Evolutionary conservation across 1,140 invertebrate genomes (phyloP).

Genomic region (Ptiloglossa arizonensis): DNA sequence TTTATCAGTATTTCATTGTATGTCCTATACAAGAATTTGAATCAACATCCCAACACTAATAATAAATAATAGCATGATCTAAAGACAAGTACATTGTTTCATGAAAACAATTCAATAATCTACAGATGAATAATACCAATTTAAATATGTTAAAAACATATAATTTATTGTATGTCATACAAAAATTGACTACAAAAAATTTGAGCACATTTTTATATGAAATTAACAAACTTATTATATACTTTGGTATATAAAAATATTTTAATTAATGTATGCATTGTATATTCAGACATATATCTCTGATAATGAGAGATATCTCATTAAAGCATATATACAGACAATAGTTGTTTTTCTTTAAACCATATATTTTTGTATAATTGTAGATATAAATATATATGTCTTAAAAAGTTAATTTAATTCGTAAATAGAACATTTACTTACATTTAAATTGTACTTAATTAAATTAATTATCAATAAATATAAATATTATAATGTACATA

Average conservation of each 20-base stretch:
- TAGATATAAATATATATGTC: slow-evolving; percentile 7
- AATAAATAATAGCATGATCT: neutral
- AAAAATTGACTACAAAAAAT: neutral
- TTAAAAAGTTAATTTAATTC: neutral
- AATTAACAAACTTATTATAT: neutral
- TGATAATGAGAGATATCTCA: neutral
- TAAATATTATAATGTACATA: neutral
- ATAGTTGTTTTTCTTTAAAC: slow-evolving; percentile 10
- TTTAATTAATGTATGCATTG: slow-evolving; percentile 6
- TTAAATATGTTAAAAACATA: slow-evolving; percentile 3
- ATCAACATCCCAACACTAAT: neutral
- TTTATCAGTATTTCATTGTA: neutral
- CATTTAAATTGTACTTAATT: slow-evolving; percentile 47
- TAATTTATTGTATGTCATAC: neutral
- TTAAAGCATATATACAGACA: neutral
- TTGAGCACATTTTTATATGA: slow-evolving; percentile 15
- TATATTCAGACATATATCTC: neutral
- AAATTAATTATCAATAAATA: slow-evolving; percentile 50
- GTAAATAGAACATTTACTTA: slow-evolving; percentile 2
- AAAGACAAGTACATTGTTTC: neutral
- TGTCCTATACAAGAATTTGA: neutral
- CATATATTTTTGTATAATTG: slow-evolving; percentile 51
- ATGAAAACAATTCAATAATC: neutral
- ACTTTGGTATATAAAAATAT: neutral
- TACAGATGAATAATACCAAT: neutral